Conservation (phyloP, 2,113 vertebrate species). For the Stomatorhinus ivindoensis region DNA sequence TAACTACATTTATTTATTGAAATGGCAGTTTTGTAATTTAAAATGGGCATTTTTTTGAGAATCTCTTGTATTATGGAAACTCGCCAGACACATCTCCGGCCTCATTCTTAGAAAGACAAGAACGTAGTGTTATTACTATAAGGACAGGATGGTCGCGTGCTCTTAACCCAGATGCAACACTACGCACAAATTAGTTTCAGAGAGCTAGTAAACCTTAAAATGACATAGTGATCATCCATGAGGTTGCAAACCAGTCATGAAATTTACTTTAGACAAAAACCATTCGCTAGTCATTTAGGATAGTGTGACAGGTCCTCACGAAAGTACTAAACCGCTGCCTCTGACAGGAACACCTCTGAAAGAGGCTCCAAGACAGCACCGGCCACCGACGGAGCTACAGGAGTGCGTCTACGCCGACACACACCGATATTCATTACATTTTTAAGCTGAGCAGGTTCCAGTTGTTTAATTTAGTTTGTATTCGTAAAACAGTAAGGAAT, state of each 20-base stretch:
- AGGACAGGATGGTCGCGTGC: neutral
- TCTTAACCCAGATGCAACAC: neutral
- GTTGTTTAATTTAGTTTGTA: constrained; percentile 10
- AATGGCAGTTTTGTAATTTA: neutral
- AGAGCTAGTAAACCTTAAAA: constrained; percentile 30
- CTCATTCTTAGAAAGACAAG: neutral
- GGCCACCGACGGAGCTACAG: constrained; percentile 40
- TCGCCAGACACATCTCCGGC: neutral
- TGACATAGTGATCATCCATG: constrained; percentile 10
- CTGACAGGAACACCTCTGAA: constrained; percentile 37
- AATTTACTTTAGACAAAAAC: constrained; percentile 34
- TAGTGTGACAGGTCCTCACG: constrained; percentile 23
- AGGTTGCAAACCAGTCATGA: constrained; percentile 7
- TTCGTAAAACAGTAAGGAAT: neutral
- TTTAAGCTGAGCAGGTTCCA: constrained; percentile 18
- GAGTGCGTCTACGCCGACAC: constrained; percentile 23
- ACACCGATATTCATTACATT: constrained; percentile 25
- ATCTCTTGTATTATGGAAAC: no score
- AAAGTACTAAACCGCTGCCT: constrained; percentile 7
- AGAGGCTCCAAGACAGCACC: constrained; percentile 43
- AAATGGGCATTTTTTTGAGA: neutral
- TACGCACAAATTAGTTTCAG: constrained; percentile 19
- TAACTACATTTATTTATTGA: neutral
- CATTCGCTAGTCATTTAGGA: constrained; percentile 37
- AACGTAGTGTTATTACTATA: neutral